Evolutionary conservation across 1,140 invertebrate species (phyloP), one percentile per base, ranked within the genome.

Genomic region (Drosophila sp.): DNA sequence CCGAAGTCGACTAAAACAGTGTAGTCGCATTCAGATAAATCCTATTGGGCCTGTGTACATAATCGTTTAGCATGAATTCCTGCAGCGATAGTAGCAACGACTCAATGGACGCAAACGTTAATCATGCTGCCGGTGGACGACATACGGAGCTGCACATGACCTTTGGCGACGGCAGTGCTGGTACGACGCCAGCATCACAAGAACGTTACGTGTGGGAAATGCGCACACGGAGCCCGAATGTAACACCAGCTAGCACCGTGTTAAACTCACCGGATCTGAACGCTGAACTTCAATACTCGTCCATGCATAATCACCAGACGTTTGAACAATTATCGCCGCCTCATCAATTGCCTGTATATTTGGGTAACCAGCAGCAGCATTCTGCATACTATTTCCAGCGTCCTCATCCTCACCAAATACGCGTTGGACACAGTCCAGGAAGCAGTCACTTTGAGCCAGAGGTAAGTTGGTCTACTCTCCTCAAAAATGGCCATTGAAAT

Each of bases 131-230:
- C 13, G 18, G 14, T 13, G 16, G 43, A 38, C 43, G 11, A 34
- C 65, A 58, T 27, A 32, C 66, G 14, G 67, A 4, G 21, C 4
- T 64, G 43, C 75, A 87, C 38, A 84, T 86, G 46, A 80, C 53
- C 59, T 80, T 84, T 48, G 78, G 70, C 18, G 61, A 9, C 34
- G 54, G 7, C 25, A 16, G 46, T 7, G 43, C 29, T 4, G 21
- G 25, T 56, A 82, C 69, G 50, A 46, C 58, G 1, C 4, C 21
- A 21, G 36, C 46, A 64, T 62, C 78, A 0, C 87, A 91, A 56
- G 91, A 92, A 41, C 87, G 90, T 5, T 91, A 92, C 67, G 90
- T 92, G 13, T 92, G 90, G 91, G 91, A 92, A 72, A 92, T 92
- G 91, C 71, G 91, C 14, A 77, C 83, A 14, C 89, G 87, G 27